Evolutionary conservation across 2,797 vertebrate genomes (phyloP).

Genomic region (Enteromius trimaculatus): DNA sequence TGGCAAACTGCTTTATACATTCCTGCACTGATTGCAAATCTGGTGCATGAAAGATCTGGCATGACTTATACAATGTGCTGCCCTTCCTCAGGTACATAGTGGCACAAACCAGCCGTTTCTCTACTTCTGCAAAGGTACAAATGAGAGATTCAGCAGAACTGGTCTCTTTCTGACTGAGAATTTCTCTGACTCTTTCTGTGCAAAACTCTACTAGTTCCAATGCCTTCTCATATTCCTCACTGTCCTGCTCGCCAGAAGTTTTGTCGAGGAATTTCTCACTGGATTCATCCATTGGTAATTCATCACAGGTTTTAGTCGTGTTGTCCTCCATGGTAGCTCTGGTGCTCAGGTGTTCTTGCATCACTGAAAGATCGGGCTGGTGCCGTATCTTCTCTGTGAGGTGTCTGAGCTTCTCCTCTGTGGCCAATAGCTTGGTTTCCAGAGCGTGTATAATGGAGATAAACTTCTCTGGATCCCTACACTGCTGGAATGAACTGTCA

Average conservation of each 20-base stretch:
- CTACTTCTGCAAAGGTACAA: constrained; percentile 73
- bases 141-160: constrained; percentile 67
- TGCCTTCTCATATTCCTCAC: constrained; percentile 80
- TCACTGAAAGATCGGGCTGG: constrained; percentile 74
- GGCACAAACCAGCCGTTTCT: constrained; percentile 75
- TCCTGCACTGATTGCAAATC: constrained; percentile 65
- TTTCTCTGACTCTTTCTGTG: constrained; percentile 79
- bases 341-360: constrained; percentile 74
- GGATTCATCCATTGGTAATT: constrained; percentile 69
- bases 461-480: constrained; percentile 86
- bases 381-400: constrained; percentile 86
- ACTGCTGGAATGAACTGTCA: constrained; percentile 74
- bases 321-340: constrained; percentile 74
- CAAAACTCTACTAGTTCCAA: constrained; percentile 85
- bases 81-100: constrained; percentile 72
- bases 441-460: constrained; percentile 90
- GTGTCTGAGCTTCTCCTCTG: constrained; percentile 90
- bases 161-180: constrained; percentile 73
- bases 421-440: constrained; percentile 89
- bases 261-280: constrained; percentile 31
- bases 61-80: constrained; percentile 65
- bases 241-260: constrained; percentile 63
- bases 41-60: constrained; percentile 37
- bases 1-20: constrained; percentile 82
- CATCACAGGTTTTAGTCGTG: constrained; percentile 72